Evolutionary conservation across 2,888 invertebrate species (phyloP), one percentile per base, ranked within the genome.

Genomic region (Lasioglossum vierecki): DNA sequence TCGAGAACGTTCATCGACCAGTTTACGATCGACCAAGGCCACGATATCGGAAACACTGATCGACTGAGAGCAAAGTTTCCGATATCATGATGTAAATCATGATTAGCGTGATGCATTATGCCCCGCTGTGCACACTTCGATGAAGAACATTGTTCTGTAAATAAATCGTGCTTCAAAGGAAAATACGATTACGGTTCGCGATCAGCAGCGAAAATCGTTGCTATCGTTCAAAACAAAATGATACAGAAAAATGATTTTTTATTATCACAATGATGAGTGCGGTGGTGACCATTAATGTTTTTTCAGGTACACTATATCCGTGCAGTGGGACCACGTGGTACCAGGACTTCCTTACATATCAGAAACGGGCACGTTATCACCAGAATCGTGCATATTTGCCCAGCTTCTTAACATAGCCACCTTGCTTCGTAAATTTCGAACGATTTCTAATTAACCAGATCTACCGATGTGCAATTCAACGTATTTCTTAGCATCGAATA

Each of bases 321-420:
- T 96, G 35, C 92, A 94, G 46, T 93, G 95, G 90, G 95, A 95
- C 71, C 96, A 96, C 92, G 96, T 96, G 26, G 95, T 95, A 79
- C 95, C 95, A 41, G 93, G 95, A 82, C 95, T 96, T 88, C 96
- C 96, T 1, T 96, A 96, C 91, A 96, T 96, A 89, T 96, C 96
- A 79, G 96, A 96, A 91, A 96, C 96, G 18, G 97, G 96, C 22
- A 95, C 96, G 0, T 92, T 95, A 80, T 95, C 96, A 9, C 97
- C 97, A 15, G 97, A 97, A 93, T 96, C 96, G 88, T 96, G 97
- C 92, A 95, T 96, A 86, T 97, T 97, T 94, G 96, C 96, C 15
- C 96, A 96, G 92, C 94, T 96, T 73, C 93, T 97, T 18, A 97
- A 96, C 92, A 93, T 97, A 41, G 95, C 95, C 22, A 96, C 96